A percentile compares a stretch with the other conserved stretches of the same genome.
These are phyloP conservation scores for Hassar affinis DNA, from an alignment of 2,113 vertebrate species.

Conservation along the genomic window DNA sequence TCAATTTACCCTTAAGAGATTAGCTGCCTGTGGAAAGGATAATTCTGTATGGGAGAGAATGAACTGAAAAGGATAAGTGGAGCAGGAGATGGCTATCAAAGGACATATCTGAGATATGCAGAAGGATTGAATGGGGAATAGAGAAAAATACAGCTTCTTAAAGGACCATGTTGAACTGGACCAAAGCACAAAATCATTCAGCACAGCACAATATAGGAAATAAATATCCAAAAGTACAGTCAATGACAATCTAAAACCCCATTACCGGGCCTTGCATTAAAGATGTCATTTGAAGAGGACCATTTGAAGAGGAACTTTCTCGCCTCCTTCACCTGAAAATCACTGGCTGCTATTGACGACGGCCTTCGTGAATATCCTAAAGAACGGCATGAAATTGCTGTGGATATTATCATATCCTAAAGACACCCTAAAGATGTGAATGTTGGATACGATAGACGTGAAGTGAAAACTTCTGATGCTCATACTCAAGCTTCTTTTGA, in stretches of 20 bases:
- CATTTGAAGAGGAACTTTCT: not conserved
- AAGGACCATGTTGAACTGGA: not conserved
- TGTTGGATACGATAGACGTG: not conserved
- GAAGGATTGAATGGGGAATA: not conserved
- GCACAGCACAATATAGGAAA: not conserved
- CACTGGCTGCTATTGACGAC: not conserved
- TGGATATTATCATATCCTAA: not conserved
- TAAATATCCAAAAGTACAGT: not conserved
- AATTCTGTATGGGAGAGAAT: not conserved
- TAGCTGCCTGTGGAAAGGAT: slow-evolving; percentile 8
- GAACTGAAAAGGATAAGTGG: slow-evolving; percentile 22
- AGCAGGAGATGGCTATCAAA: not conserved
- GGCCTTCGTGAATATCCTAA: not conserved
- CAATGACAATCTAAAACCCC: not conserved
- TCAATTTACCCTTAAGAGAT: slow-evolving; percentile 11
- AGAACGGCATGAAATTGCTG: not conserved
- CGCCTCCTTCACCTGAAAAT: not conserved
- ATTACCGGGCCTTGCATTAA: not conserved
- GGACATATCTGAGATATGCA: slow-evolving; percentile 7
- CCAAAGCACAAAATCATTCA: not conserved
- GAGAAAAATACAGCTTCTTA: not conserved
- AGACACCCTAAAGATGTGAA: too few species aligned
- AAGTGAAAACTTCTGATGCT: not conserved
- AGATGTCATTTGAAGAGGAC: not conserved
- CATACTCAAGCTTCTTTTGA: not conserved